phyloP scores from a whole-genome alignment of 2,113 vertebrate species.

The Chloroceryle aenea region DNA sequence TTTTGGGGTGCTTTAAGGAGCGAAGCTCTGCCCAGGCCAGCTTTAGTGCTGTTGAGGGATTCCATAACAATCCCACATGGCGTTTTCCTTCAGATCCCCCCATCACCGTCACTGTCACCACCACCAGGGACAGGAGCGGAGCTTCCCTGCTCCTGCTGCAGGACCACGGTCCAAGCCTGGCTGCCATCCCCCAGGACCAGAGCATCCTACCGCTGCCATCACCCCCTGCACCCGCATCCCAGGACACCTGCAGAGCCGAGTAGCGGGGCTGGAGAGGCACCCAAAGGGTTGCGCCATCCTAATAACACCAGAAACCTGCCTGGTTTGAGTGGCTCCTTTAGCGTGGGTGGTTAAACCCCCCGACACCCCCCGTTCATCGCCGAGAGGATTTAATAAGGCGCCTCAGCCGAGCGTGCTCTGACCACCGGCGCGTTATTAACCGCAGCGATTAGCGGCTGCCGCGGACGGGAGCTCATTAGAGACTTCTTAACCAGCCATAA shows the following conservation, averaged over 20 bases:
- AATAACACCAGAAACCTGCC: fast-evolving
- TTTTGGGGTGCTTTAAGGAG: neutral
- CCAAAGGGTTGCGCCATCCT: fast-evolving
- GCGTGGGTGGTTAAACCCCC: fast-evolving
- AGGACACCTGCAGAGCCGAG: fast-evolving
- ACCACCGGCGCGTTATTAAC: neutral
- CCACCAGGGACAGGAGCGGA: fast-evolving
- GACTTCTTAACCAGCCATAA: neutral
- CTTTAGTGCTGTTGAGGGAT: fast-evolving
- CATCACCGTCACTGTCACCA: fast-evolving
- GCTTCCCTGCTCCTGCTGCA: fast-evolving
- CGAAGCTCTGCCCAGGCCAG: no score
- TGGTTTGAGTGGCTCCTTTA: neutral
- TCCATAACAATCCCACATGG: fast-evolving
- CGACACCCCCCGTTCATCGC: neutral
- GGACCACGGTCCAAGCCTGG: neutral
- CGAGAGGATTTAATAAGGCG: neutral
- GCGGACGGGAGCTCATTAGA: neutral
- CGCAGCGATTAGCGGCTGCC: neutral
- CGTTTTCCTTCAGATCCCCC: neutral
- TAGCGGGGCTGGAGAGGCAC: fast-evolving
- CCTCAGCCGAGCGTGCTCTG: neutral
- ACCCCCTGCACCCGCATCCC: fast-evolving
- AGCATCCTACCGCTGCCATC: fast-evolving
- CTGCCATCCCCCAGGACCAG: fast-evolving